phyloP scores from a whole-genome alignment of 2,797 vertebrate genomes.

The Phoxinus dragarum region DNA sequence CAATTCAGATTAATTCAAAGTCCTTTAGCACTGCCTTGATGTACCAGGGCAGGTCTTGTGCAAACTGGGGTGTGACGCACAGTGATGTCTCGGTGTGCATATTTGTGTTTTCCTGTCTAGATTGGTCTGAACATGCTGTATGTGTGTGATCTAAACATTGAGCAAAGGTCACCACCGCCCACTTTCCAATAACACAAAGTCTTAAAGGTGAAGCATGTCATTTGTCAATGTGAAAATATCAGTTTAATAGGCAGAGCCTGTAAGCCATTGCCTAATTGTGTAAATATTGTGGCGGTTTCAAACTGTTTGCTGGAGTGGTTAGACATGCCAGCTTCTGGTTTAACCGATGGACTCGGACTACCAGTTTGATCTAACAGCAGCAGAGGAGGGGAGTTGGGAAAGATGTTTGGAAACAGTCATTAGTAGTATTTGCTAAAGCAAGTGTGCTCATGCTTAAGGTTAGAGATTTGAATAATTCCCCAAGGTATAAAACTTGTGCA shows the following conservation, averaged over 20 bases:
- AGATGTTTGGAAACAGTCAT: not conserved
- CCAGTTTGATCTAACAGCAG: not conserved
- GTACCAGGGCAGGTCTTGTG: not conserved
- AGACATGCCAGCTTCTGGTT: not conserved
- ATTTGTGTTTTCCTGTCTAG: not conserved
- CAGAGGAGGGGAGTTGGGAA: not conserved
- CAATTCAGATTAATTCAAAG: conserved; percentile 1
- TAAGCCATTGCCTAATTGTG: not conserved
- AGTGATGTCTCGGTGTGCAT: not conserved
- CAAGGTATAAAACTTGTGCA: not conserved
- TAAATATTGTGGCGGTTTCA: conserved; percentile 11
- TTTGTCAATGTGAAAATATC: not conserved
- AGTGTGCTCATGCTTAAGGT: not conserved
- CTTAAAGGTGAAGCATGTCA: conserved; percentile 10
- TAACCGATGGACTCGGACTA: not conserved
- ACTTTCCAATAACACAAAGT: not conserved
- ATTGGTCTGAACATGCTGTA: conserved; percentile 15
- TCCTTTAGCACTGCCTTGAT: not conserved
- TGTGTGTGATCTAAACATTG: conserved; percentile 8
- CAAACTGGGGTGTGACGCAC: not conserved
- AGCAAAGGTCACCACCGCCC: not conserved
- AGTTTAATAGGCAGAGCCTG: not conserved
- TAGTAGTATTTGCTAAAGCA: not conserved
- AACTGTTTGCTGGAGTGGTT: not conserved
- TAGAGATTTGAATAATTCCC: not conserved